These are phyloP conservation scores for Malacosoma neustria DNA, from an alignment of 2,888 invertebrate species.

Conservation along the genomic window DNA sequence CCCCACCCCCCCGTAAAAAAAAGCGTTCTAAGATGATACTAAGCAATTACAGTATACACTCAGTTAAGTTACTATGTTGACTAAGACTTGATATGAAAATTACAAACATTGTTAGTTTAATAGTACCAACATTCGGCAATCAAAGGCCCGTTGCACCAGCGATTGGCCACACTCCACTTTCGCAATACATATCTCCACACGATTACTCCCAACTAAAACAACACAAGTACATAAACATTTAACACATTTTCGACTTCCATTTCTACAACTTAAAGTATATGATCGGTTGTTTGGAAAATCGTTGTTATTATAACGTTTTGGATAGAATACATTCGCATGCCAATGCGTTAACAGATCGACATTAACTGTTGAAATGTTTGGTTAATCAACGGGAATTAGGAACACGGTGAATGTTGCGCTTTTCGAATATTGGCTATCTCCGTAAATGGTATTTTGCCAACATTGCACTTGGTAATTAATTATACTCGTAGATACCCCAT, in stretches of 20 bases:
- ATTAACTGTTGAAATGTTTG: background rate
- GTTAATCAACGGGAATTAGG: background rate
- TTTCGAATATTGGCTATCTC: background rate
- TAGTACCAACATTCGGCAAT: background rate
- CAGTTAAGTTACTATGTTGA: too few species aligned
- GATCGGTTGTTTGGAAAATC: background rate
- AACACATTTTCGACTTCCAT: background rate
- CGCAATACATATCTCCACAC: background rate
- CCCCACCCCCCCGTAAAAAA: too few species aligned
- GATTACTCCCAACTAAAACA: background rate
- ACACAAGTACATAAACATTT: background rate
- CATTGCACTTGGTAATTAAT: too few species aligned
- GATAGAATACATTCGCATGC: background rate
- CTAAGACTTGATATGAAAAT: too few species aligned
- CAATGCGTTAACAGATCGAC: background rate
- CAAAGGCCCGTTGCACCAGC: background rate
- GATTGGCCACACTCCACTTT: background rate
- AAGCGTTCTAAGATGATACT: too few species aligned
- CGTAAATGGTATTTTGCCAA: too few species aligned
- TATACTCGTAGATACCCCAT: too few species aligned
- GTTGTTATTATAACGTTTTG: background rate
- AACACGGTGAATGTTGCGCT: background rate
- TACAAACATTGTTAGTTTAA: background rate
- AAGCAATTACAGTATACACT: too few species aligned
- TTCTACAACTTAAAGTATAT: background rate